Evolutionary conservation across 2,797 vertebrate species (phyloP), one percentile per base, ranked within the genome.

Genomic region (Gadopsis bispinosus): DNA sequence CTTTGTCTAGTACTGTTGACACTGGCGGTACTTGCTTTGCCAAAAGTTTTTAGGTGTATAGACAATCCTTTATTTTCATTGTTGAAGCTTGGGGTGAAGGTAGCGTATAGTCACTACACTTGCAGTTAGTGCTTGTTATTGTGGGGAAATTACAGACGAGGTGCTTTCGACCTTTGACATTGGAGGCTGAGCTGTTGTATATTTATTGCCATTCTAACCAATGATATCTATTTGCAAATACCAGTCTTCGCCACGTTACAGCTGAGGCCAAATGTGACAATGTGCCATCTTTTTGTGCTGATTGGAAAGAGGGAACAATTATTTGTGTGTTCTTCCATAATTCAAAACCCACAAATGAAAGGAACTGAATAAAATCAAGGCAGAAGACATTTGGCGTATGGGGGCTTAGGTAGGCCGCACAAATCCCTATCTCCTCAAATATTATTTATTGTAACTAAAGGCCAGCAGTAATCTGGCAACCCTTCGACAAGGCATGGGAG

Each of bases 371-470:
- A 26, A 51, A 50, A 17, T 20, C 12, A 16, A 50, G 1, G 8
- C 17, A 16, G 8, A 51, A 26, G 16, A 37, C 4, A 65, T 60
- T 0, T n/a, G 13, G 53, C 4, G 29, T 10, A 13, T 7, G 7
- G 37, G 9, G 1, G 6, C 53, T 20, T 51, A 19, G 55, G 1
- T 45, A 22, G 6, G 62, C 13, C 29, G n/a, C 17, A 51, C 41
- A 39, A 64, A 70, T 48, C 29, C 8, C 13, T 7, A 7, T 45
- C 20, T 72, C 20, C 31, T 50, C 6, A 54, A 26, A 37, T 33
- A 12, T 63, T 26, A 63, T 66, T 33, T 63, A 58, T 61, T 80
- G 16, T 60, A 71, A 79, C 60, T n/a, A 43, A 43, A 72, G 56
- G 64, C 61, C 62, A 48, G 47, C 62, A 31, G 64, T 35, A 54